Base-by-base conservation (phyloP, 2,888 invertebrate species). In the Phalera bucephala region DNA sequence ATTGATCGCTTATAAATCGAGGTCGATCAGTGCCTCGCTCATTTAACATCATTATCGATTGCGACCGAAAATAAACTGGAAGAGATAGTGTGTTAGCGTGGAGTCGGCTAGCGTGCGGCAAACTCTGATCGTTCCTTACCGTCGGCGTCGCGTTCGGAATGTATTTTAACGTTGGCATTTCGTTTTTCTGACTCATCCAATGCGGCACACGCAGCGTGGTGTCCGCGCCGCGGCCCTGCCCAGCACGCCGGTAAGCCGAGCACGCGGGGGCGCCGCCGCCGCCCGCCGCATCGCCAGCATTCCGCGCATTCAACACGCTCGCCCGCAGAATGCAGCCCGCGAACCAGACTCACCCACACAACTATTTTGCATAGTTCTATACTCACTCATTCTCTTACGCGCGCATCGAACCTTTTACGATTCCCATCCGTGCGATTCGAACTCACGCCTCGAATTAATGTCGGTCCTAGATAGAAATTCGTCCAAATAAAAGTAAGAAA, bases 131-230 rank as follows among this genome's bases (percentile, higher is more conserved):
- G 60, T 65, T 64, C 48, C 63, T 64, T 33, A 44, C 33, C 9
- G 17, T 28, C 50, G 45, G 50, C 43, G 38, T 52, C 52, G 64
- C 52, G 49, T 54, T 66, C 54, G 41, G 52, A 58, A 60, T 60
- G 56, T 67, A 56, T 74, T 77, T 75, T 80, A 80, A 80, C 68
- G 57, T 57, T 68, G 57, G 47, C 46, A 71, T 80, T 79, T 73
- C 70, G 67, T 76, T 80, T 79, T 79, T 82, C 86, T 88, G 87
- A 88, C 88, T 86, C 86, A 86, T 87, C 84, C 85, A 84, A 81
- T 72, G 75, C 77, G 75, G 72, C 69, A 69, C 71, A 72, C 56
- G 73, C 80, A 80, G 82, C 77, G 67, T 81, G 80, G 84, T 80
- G 80, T 61, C 64, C 72, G 65, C 77, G 80, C 26, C 81, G 78